These are phyloP conservation scores for Alligator mississippiensis DNA, from an alignment of 2,113 vertebrate species.

Conservation along the genomic window DNA sequence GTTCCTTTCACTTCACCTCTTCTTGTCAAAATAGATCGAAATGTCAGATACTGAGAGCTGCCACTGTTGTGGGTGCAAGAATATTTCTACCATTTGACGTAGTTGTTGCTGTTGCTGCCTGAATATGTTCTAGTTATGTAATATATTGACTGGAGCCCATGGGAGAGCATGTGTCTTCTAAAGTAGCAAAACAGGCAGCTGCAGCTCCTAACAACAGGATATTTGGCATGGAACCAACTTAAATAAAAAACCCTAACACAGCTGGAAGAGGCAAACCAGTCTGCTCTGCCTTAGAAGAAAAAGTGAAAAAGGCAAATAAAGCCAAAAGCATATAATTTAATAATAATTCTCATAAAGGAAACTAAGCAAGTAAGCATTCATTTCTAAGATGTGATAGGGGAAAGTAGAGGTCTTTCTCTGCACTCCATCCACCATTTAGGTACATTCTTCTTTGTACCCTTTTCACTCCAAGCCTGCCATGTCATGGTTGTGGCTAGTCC, in stretches of 20 bases:
- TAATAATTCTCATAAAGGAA: background rate
- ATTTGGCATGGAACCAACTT: background rate
- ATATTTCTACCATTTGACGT: background rate
- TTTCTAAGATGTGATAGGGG: background rate
- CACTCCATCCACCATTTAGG: background rate
- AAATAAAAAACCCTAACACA: no score
- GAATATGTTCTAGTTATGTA: background rate
- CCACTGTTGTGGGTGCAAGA: constrained; percentile 35
- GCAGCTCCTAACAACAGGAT: background rate
- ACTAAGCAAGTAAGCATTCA: background rate
- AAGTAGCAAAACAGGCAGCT: constrained; percentile 1
- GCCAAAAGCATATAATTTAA: background rate
- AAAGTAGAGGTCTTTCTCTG: background rate
- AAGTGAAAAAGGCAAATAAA: background rate
- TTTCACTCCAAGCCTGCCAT: background rate
- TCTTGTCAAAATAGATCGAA: constrained; percentile 4
- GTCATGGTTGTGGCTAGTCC: background rate
- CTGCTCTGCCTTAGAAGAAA: background rate
- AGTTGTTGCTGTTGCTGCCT: background rate
- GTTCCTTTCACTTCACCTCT: background rate
- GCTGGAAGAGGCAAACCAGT: background rate
- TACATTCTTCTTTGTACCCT: background rate
- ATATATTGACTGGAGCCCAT: background rate
- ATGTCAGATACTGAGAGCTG: background rate
- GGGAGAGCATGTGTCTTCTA: background rate